These are phyloP conservation scores for Bufo gargarizans DNA, from an alignment of 2,113 vertebrate species.

Conservation along the genomic window DNA sequence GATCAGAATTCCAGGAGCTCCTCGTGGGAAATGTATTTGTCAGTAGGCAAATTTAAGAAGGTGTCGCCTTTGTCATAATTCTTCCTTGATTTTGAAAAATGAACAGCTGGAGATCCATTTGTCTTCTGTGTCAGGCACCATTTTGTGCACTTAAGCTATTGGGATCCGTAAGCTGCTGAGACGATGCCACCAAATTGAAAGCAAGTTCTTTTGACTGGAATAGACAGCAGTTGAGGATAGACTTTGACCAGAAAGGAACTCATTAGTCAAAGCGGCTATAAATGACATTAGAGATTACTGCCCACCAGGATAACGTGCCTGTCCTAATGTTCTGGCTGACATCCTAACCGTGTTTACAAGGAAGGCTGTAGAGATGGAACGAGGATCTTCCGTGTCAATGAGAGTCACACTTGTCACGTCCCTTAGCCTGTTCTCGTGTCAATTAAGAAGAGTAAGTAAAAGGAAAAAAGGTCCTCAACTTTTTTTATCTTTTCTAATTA, in stretches of 20 bases:
- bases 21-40: conserved; percentile 62
- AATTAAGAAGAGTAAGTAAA: neutral
- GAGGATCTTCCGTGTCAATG: neutral
- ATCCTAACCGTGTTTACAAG: conserved; percentile 71
- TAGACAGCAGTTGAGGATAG: conserved; percentile 70
- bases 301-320: conserved; percentile 73
- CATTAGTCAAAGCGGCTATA: conserved; percentile 76
- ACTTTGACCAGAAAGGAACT: conserved; percentile 73
- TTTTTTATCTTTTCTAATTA: neutral
- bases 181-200: conserved; percentile 71
- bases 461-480: neutral
- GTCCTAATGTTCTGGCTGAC: conserved; percentile 72
- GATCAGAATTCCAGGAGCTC: neutral
- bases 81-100: conserved; percentile 65
- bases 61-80: conserved; percentile 68
- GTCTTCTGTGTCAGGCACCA: conserved; percentile 65
- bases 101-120: conserved; percentile 34
- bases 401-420: neutral
- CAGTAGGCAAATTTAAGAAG: conserved; percentile 67
- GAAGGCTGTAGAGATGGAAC: conserved; percentile 65
- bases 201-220: conserved; percentile 68
- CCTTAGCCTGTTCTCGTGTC: neutral
- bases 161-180: conserved; percentile 70
- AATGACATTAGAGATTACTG: conserved; percentile 75
- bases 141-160: conserved; percentile 76